Evolutionary conservation across 2,797 vertebrate genomes (phyloP), one percentile per base, ranked within the genome.

Genomic region (Parotocinclus haroldoi): DNA sequence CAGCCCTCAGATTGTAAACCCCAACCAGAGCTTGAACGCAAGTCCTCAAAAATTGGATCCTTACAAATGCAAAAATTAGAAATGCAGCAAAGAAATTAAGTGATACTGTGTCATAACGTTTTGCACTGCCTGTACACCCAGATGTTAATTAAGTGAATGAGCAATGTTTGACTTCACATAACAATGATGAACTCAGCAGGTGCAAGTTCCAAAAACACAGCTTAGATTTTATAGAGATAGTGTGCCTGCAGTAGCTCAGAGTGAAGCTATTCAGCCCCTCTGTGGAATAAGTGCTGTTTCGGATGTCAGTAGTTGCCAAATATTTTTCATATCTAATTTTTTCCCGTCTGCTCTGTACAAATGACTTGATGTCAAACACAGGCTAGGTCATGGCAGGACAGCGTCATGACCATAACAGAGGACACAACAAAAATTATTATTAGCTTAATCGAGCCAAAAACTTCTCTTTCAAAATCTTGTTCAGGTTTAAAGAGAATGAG

Each of bases 381-480:
- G 75, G 67, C 66, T 48, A 37, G 70, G 74, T 75, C 70, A 79
- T 17, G 27, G 68, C 68, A 66, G 57, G 69, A 74, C 70, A 65
- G 53, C 18, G 53, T 61, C 67, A 57, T 44, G 56, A 53, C 61
- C 44, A 17, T 49, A 57, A 37, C 55, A 60, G 53, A 68, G 58
- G 53, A 58, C 17, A 46, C 37, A 9, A 60, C 37, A 39, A 10
- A 49, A 58, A 27, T 27, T 27, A 27, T 27, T 27, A 27, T 2
- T 27, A 27, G 27, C 27, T 27, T 27, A 2, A 27, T 27, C 27
- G 2, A 27, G 27, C 27, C 27, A 27, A 27, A 27, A 27, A 27
- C 27, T 27, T 27, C 72, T 77, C 66, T 69, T 58, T 63, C 17
- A 1, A 19, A 44, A 12, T 42, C 54, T 68, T 48, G 39, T 55